Evolutionary conservation across 2,888 invertebrate genomes (phyloP).

Genomic region (Leptogaster cylindrica): DNA sequence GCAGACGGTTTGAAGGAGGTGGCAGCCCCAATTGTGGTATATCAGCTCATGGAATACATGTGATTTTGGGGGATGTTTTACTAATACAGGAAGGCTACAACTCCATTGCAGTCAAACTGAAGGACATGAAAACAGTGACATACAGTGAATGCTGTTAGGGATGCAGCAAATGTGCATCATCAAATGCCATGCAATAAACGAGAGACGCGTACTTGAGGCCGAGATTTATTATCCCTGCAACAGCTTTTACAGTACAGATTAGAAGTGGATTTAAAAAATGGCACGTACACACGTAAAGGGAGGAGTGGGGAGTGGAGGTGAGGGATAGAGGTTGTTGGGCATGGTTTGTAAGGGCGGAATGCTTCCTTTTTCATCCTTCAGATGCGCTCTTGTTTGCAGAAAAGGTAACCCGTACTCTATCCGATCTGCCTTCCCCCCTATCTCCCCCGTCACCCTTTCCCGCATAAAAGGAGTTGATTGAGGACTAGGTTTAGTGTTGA

Average conservation of each 20-base stretch:
- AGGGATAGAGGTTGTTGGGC: no score
- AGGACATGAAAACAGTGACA: background rate
- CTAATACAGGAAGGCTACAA: slow-evolving; percentile 11
- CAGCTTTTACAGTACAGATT: slow-evolving; percentile 28
- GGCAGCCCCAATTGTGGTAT: slow-evolving; percentile 6
- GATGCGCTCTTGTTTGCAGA: no score
- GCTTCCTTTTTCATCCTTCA: no score
- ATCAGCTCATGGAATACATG: slow-evolving; percentile 1
- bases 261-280: slow-evolving; percentile 31
- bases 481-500: no score
- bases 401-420: no score
- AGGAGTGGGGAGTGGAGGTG: no score
- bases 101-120: background rate
- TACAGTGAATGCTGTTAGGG: slow-evolving; percentile 1
- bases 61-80: slow-evolving; percentile 7
- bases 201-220: slow-evolving; percentile 18
- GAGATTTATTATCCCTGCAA: slow-evolving; percentile 32
- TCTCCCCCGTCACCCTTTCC: no score
- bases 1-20: no score
- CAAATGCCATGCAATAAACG: slow-evolving; percentile 1
- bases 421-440: no score
- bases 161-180: slow-evolving; percentile 23
- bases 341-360: no score
- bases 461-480: no score
- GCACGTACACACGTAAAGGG: slow-evolving; percentile 28